Evolutionary conservation across 2,797 vertebrate genomes (phyloP).

Genomic region (Furcifer pardalis): DNA sequence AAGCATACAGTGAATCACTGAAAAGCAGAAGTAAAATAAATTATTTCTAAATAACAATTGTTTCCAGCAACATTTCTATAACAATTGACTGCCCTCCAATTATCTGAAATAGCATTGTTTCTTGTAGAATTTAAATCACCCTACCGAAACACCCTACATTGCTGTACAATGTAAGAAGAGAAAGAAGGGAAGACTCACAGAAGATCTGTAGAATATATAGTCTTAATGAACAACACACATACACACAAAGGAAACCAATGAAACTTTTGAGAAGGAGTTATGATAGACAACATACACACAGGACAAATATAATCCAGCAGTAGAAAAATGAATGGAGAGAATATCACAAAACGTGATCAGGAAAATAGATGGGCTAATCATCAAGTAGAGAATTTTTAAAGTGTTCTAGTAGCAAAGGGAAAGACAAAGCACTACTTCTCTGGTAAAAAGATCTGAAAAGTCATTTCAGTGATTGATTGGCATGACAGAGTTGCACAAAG

Average conservation of each 20-base stretch:
- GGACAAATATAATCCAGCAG: not conserved
- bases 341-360: not conserved
- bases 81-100: not conserved
- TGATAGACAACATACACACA: not conserved
- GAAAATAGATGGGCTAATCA: not conserved
- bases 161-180: not conserved
- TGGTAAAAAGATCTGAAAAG: not conserved
- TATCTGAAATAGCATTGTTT: not conserved
- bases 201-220: not conserved
- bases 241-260: not conserved
- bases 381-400: not conserved
- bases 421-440: not conserved
- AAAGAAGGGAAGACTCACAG: not conserved
- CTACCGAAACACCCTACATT: not conserved
- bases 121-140: not conserved
- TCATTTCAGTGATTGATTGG: not conserved
- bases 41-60: not conserved
- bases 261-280: not conserved
- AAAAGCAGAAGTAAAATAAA: not conserved
- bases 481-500: not conserved
- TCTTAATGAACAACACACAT: not conserved
- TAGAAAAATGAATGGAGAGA: not conserved
- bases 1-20: not conserved
- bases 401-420: not conserved
- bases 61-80: constrained; percentile 8